Evolutionary conservation across 1,140 invertebrate species (phyloP).

Genomic region (Macrotrachela quadricornifera): DNA sequence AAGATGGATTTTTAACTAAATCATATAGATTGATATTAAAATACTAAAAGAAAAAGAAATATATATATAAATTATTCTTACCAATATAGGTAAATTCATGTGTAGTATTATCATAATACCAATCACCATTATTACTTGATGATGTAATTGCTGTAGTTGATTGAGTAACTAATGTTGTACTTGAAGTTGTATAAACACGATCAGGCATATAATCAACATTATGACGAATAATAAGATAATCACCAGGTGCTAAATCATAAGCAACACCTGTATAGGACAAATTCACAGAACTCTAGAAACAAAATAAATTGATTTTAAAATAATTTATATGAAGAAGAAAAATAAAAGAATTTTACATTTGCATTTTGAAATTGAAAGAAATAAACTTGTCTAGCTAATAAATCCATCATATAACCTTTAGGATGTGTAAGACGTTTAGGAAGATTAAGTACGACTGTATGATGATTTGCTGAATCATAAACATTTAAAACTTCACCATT

Average conservation of each 20-base stretch:
- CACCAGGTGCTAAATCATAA: not conserved
- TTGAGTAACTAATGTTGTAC: not conserved
- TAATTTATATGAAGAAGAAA: no score
- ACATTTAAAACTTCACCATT: no score
- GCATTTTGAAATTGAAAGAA: no score
- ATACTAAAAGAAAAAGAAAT: not conserved
- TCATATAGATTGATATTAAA: not conserved
- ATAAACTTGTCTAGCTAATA: no score
- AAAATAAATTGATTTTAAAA: not conserved
- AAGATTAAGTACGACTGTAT: not conserved
- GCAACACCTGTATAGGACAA: not conserved
- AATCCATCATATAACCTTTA: no score
- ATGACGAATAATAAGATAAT: conserved; percentile 7
- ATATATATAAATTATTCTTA: conserved; percentile 5
- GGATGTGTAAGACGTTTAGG: no score
- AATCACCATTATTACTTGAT: not conserved
- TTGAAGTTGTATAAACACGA: not conserved
- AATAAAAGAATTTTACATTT: no score
- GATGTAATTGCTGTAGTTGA: not conserved
- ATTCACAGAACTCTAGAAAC: not conserved
- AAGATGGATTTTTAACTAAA: not conserved
- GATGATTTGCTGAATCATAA: not conserved
- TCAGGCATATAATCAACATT: conserved; percentile 7
- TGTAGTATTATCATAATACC: not conserved
- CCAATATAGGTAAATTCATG: conserved; percentile 4